These are phyloP conservation scores for Triplophysa rosa DNA, from an alignment of 2,113 vertebrate species.

Conservation along the genomic window DNA sequence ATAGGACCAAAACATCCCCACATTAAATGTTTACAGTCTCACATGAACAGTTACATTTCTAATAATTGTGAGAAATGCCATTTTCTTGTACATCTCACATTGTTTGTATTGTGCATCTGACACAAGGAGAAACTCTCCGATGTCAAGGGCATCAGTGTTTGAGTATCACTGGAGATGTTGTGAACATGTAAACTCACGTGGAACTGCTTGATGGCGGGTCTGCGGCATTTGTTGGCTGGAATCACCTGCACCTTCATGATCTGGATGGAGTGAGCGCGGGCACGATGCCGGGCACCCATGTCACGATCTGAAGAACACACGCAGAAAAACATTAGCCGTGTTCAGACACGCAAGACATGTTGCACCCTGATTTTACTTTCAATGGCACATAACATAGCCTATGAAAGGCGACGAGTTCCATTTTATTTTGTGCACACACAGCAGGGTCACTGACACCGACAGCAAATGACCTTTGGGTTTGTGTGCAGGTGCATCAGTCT, in stretches of 20 bases:
- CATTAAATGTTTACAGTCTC: no score
- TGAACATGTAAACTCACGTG: constrained; percentile 79
- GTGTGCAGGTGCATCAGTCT: constrained; percentile 64
- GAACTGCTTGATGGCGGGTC: constrained; percentile 98
- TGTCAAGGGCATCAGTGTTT: constrained; percentile 32
- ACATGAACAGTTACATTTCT: no score
- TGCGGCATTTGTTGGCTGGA: constrained; percentile 92
- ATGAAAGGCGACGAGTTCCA: constrained; percentile 81
- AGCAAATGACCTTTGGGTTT: constrained; percentile 78
- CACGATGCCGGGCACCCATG: constrained; percentile 95
- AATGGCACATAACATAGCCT: constrained; percentile 71
- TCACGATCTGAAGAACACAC: constrained; percentile 81
- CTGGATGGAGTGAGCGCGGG: constrained; percentile 93
- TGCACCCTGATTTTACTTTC: constrained; percentile 81
- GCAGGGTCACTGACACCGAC: constrained; percentile 73
- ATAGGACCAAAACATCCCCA: no score
- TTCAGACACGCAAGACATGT: constrained; percentile 61
- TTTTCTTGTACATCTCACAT: no score
- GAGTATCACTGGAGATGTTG: background rate
- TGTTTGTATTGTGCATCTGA: no score
- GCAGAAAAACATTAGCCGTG: background rate
- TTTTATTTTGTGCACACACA: constrained; percentile 76
- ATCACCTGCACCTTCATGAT: constrained; percentile 98
- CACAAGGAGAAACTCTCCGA: constrained; percentile 32
- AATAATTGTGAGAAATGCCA: no score